Evolutionary conservation across 2,113 vertebrate species (phyloP).

Genomic region (Thamnophis sirtalis): DNA sequence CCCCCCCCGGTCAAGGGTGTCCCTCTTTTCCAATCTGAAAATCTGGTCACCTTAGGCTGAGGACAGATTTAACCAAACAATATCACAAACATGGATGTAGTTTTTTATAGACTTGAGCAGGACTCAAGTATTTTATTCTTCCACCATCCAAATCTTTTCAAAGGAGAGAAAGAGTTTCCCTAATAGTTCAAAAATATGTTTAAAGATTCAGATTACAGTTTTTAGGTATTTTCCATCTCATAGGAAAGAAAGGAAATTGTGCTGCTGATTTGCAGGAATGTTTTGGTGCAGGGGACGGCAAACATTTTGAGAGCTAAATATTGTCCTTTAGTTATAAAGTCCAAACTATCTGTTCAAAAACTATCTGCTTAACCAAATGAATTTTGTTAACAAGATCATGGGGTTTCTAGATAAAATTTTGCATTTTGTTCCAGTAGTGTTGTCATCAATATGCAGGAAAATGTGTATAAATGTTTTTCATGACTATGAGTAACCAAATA

Average conservation of each 20-base stretch:
- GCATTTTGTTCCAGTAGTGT: slow-evolving; percentile 10
- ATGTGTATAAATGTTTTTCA: slow-evolving; percentile 34
- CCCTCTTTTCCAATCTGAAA: no score
- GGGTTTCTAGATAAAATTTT: not conserved
- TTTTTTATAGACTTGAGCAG: not conserved
- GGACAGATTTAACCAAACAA: not conserved
- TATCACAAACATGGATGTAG: not conserved
- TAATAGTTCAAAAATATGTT: not conserved
- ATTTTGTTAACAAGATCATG: not conserved
- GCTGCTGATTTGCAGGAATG: not conserved
- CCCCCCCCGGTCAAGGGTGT: no score
- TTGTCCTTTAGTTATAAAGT: not conserved
- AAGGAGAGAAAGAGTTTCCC: not conserved
- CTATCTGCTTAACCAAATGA: not conserved
- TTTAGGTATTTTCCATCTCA: not conserved
- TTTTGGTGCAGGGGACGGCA: not conserved
- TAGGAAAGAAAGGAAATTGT: not conserved
- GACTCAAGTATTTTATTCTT: not conserved
- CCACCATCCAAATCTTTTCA: not conserved
- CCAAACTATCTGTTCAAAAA: not conserved
- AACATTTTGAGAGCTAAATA: not conserved
- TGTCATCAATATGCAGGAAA: not conserved
- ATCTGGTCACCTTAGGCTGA: no score
- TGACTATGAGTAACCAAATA: slow-evolving; percentile 8
- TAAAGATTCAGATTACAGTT: not conserved